Evolutionary conservation across 2,797 vertebrate species (phyloP), one percentile per base, ranked within the genome.

Genomic region (Urocyon cinereoargenteus): DNA sequence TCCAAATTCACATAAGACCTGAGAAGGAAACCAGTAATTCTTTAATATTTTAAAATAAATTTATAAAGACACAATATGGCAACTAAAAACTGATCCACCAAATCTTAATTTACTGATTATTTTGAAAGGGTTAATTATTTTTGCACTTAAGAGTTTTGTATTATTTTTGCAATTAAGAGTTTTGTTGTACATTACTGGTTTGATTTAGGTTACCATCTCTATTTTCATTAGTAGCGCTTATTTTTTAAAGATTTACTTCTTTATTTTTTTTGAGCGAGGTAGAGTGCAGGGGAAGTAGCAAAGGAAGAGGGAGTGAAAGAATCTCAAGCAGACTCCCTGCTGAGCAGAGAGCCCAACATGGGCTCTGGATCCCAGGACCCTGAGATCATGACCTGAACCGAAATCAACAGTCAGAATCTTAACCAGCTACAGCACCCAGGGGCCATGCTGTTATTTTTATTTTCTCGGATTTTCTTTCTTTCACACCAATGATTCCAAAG

Each of bases 21-120:
- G 34, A 94, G 21, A 77, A 93, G 49, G 64, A 88, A 83, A 77
- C 4, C 45, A 78, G 22, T 85, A 85, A 72, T 84, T 86, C 15
- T 45, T 93, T 96, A 93, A 79, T 68, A 84, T 91, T 91, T 94
- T 61, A 70, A 98, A 97, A 93, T 28, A 86, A 84, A 81, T 78
- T n/a, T 90, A 70, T 62, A 90, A 84, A 87, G 51, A 12, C 10
- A 53, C 14, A 96, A 49, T 26, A 75, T 57, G 12, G 12, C 57
- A 97, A 93, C 83, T 94, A 91, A 93, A 95, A 93, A 94, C 93
- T 1, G 72, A 0, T 21, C 28, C 10, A 49, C 82, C 0, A 83
- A 94, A 77, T 51, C 0, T 72, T 5, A 73, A 24, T 59, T 34
- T 22, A 36, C 51, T 89, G 1, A 31, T 19, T 31, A 73, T 64